Conservation (phyloP, 1,140 invertebrate genomes). For the Drosophila fuyamai region DNA sequence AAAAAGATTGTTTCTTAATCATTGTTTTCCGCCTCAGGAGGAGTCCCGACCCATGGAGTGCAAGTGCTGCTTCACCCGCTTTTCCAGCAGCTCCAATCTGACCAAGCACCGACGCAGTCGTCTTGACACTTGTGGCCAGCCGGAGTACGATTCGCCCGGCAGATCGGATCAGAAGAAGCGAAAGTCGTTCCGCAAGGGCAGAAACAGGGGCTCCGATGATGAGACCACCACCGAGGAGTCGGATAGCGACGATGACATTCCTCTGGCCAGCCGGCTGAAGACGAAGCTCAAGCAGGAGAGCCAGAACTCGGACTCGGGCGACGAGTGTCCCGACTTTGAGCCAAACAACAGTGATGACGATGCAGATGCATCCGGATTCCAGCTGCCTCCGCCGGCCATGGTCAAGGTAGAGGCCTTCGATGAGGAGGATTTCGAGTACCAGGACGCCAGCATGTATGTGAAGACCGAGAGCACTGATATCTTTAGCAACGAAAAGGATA, state of each 20-base stretch:
- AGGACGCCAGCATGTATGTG: conserved; percentile 67
- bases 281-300: conserved; percentile 66
- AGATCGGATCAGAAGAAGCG: conserved; percentile 8
- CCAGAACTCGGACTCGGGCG: conserved; percentile 64
- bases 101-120: conserved; percentile 84
- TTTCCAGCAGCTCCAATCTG: conserved; percentile 85
- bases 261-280: conserved; percentile 61
- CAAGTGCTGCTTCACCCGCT: conserved; percentile 80
- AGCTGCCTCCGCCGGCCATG: conserved; percentile 60
- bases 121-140: conserved; percentile 83
- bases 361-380: conserved; percentile 41
- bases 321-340: conserved; percentile 76
- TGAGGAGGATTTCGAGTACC: conserved; percentile 67
- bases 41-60: conserved; percentile 84
- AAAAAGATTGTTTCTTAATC: background rate
- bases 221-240: conserved; percentile 24
- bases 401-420: conserved; percentile 68
- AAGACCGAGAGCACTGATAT: conserved; percentile 71
- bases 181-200: conserved; percentile 31
- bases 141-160: conserved; percentile 59
- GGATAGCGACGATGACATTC: conserved; percentile 68
- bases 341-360: conserved; percentile 67
- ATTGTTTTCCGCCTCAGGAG: background rate
- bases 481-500: conserved; percentile 77
- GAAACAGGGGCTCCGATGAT: conserved; percentile 15